phyloP scores from a whole-genome alignment of 1,140 invertebrate species.

The Pseudomyrmex concolor region DNA sequence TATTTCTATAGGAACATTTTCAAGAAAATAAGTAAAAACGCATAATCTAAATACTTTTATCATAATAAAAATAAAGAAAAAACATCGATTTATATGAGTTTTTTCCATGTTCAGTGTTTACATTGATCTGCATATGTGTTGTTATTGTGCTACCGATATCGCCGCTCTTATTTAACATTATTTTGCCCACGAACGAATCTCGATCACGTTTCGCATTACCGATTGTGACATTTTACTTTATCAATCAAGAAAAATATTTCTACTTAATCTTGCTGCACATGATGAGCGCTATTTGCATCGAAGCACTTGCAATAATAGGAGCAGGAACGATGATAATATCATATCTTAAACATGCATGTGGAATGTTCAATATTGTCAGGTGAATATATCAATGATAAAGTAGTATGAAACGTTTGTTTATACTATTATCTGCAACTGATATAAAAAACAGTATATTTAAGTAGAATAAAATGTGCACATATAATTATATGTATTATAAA shows the following conservation, averaged over 20 bases:
- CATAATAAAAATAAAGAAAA: neutral
- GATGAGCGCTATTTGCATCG: neutral
- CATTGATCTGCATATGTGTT: neutral
- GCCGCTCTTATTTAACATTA: neutral
- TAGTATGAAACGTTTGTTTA: neutral
- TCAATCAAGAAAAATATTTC: conserved; percentile 1
- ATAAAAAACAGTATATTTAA: neutral
- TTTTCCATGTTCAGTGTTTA: neutral
- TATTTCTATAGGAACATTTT: too few relatives aligned
- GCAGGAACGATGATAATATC: neutral
- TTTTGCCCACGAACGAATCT: conserved; percentile 6
- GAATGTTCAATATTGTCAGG: conserved; percentile 27
- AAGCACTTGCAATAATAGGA: neutral
- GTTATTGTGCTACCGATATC: neutral
- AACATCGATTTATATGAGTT: neutral
- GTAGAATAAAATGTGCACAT: neutral
- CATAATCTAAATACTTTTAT: too few relatives aligned
- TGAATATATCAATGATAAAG: neutral
- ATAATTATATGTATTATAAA: neutral
- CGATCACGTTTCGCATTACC: neutral
- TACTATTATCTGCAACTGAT: neutral
- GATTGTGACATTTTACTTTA: neutral
- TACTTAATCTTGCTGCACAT: neutral
- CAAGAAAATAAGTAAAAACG: too few relatives aligned
- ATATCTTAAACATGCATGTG: neutral